Evolutionary conservation across 1,140 invertebrate species (phyloP).

Genomic region (Drosophila grimshawi): DNA sequence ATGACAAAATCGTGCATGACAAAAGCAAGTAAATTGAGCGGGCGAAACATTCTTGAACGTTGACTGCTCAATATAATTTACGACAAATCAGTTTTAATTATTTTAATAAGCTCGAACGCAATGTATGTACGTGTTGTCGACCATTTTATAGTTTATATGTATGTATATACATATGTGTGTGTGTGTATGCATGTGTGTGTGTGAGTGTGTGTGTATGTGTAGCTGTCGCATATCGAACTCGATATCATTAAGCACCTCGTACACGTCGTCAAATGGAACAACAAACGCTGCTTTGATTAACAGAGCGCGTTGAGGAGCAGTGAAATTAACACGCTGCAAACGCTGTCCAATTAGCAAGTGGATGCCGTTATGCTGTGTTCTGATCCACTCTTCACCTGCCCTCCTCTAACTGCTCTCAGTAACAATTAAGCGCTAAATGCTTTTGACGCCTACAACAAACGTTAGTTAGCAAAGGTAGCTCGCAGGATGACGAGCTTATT

Average conservation of each 20-base stretch:
- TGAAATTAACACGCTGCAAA: constrained; percentile 39
- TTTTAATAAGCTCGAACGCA: constrained; percentile 65
- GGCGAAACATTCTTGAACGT: constrained; percentile 13
- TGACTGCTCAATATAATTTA: constrained; percentile 51
- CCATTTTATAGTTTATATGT: constrained; percentile 55
- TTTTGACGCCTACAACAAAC: constrained; percentile 40
- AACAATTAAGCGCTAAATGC: constrained; percentile 65
- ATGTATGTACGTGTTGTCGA: constrained; percentile 49
- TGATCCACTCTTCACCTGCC: not conserved
- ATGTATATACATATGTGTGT: not conserved
- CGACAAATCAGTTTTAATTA: constrained; percentile 76
- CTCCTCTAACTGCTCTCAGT: constrained; percentile 25
- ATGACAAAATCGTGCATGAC: constrained; percentile 63
- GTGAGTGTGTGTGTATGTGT: not conserved
- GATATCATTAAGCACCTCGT: constrained; percentile 14
- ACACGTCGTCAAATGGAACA: constrained; percentile 24
- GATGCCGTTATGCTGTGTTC: constrained; percentile 27
- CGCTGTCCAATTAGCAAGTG: constrained; percentile 64
- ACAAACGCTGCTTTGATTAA: constrained; percentile 59
- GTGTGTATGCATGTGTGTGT: not conserved
- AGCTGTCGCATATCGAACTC: not conserved
- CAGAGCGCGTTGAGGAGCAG: constrained; percentile 49
- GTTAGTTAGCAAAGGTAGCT: constrained; percentile 5
- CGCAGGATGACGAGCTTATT: not conserved
- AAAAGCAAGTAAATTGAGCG: constrained; percentile 50